A percentile compares a stretch with the other conserved stretches of the same genome.
Conservation (phyloP, 2,888 invertebrate species). For the Muschampia staudingeri region DNA sequence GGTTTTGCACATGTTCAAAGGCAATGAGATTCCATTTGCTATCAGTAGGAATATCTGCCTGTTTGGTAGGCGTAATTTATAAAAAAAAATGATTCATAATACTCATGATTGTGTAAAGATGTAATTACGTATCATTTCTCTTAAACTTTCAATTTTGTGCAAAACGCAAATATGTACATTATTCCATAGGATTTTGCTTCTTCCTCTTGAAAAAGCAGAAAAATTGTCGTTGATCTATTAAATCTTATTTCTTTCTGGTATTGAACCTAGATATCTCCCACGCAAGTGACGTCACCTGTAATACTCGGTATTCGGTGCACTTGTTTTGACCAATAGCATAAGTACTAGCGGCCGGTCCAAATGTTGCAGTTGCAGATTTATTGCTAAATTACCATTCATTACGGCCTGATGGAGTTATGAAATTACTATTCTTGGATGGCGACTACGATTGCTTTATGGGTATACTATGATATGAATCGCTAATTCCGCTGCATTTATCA, state of each 20-base stretch:
- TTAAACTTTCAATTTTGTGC: background rate
- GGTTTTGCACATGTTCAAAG: too few relatives aligned
- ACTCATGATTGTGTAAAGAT: too few relatives aligned
- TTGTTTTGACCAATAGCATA: constrained; percentile 33
- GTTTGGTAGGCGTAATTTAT: too few relatives aligned
- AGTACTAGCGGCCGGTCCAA: background rate
- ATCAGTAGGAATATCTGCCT: too few relatives aligned
- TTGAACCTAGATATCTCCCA: constrained; percentile 23
- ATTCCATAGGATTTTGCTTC: too few relatives aligned
- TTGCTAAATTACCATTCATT: constrained; percentile 45
- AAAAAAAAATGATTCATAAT: too few relatives aligned
- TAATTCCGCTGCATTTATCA: constrained; percentile 37
- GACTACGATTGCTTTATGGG: constrained; percentile 34
- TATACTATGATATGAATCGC: constrained; percentile 37
- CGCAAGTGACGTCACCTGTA: constrained; percentile 17
- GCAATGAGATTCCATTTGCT: too few relatives aligned
- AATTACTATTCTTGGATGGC: constrained; percentile 36
- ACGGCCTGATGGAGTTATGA: constrained; percentile 42
- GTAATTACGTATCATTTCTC: background rate
- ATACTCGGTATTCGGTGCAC: constrained; percentile 14
- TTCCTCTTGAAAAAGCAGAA: too few relatives aligned
- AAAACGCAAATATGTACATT: too few relatives aligned
- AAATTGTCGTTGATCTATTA: background rate
- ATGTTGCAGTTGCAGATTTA: constrained; percentile 42
- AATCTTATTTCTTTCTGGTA: background rate